Base-by-base conservation (phyloP, 2,113 vertebrate species). In the Percopsis transmontana region DNA sequence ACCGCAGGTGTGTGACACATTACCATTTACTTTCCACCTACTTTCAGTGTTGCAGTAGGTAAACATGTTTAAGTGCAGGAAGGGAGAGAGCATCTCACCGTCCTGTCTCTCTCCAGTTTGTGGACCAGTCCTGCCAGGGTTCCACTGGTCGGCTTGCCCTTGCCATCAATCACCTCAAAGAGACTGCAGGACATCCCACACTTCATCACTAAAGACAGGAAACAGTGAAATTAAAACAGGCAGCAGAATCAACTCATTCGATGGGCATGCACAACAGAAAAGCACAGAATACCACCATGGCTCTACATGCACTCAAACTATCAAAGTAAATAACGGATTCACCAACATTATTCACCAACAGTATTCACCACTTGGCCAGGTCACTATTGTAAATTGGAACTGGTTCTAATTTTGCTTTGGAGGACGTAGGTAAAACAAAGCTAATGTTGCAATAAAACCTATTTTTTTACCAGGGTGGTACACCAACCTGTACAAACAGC, bases 71-170 rank as follows among this genome's bases (percentile, higher is more conserved):
- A 23, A 47, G 18, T 45, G 15, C 42, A 45, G 15, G 27, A 57
- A 13, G 54, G 23, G 14, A 2, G 6, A 53, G 57, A 79, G 38
- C 45, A 13, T 14, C 91, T 96, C 85, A 98, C 97, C 89, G 97
- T 93, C 79, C 94, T 93, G 65, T 99, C 97, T 75, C 90, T 94
- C 84, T 98, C 96, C 80, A 99, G 91, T 81, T 95, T 97, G 71
- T 95, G 92, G 68, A 97, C 86, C 66, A 99, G 92, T 60, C 88
- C 88, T 19, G 94, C 91, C 81, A 99, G 88, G 85, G 91, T 94
- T 68, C 94, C 93, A 70, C 82, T 94, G 72, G 92, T 93, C 45
- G 93, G 91, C 90, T 94, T 96, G 66, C 92, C 90, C 89, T 95
- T 96, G 76, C 96, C 88, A 21, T 88, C 94, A 80, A 93, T 89